phyloP scores from a whole-genome alignment of 2,113 vertebrate genomes.

The Tricholaema leucomelas region DNA sequence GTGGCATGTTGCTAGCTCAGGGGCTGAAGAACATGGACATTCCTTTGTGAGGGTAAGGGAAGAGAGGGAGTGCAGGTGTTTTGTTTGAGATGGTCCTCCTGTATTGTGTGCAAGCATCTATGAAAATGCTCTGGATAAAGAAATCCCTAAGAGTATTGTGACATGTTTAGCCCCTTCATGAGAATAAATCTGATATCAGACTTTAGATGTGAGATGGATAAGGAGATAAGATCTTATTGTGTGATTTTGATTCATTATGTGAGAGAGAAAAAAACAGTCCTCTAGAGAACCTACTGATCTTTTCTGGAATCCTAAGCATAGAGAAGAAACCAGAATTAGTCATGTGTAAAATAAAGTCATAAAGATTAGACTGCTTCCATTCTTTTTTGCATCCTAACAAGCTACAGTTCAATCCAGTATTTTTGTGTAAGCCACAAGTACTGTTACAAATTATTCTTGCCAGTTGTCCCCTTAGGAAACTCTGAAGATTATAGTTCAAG shows the following conservation, averaged over 20 bases:
- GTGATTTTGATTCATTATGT: not conserved
- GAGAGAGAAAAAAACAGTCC: not conserved
- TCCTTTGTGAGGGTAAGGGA: not conserved
- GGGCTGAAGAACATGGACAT: rapidly evolving
- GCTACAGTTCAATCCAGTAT: not conserved
- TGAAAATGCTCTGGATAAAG: not conserved
- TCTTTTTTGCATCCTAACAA: not conserved
- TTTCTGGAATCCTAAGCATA: not conserved
- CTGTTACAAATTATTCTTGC: not conserved
- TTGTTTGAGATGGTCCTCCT: not conserved
- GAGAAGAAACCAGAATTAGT: not conserved
- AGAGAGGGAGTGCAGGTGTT: not conserved
- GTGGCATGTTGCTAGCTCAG: not conserved
- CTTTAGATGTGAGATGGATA: not conserved
- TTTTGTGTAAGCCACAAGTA: not conserved
- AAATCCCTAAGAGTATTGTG: not conserved
- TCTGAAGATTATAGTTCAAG: not conserved
- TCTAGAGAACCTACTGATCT: not conserved
- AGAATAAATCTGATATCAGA: not conserved
- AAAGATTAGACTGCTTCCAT: not conserved
- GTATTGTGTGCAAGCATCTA: not conserved
- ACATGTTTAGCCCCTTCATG: not conserved
- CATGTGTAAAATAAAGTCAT: not conserved
- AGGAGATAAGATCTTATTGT: not conserved
- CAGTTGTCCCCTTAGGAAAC: not conserved